Conservation (phyloP, 1,140 invertebrate genomes). For the Sycophila sp. region DNA sequence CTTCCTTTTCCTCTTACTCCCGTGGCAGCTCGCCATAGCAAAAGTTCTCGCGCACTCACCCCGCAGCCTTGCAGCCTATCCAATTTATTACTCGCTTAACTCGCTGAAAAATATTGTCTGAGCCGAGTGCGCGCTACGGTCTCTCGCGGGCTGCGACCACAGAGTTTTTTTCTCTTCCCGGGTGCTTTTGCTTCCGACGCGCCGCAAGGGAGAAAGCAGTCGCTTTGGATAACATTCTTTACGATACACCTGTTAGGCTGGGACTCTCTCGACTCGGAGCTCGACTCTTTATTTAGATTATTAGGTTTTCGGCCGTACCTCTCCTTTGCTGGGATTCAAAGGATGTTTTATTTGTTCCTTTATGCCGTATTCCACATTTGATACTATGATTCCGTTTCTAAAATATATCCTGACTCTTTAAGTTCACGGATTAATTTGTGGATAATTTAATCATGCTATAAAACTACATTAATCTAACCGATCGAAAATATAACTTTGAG, state of each 20-base stretch:
- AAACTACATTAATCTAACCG: too few relatives aligned
- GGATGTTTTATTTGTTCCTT: too few relatives aligned
- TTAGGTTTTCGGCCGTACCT: background rate
- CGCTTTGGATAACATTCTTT: conserved; percentile 15
- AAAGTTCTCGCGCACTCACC: background rate
- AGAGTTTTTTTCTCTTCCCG: conserved; percentile 32
- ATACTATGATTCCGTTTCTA: too few relatives aligned
- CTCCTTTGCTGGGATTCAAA: background rate
- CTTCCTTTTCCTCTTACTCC: background rate
- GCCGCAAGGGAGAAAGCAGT: background rate
- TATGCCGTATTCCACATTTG: too few relatives aligned
- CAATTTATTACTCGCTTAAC: conserved; percentile 38
- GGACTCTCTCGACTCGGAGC: conserved; percentile 18
- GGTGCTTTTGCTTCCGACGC: background rate
- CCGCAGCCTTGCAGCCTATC: conserved; percentile 7
- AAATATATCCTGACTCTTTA: too few relatives aligned
- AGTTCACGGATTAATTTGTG: too few relatives aligned
- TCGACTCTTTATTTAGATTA: conserved; percentile 20
- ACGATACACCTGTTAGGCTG: conserved; percentile 40
- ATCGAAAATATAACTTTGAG: too few relatives aligned
- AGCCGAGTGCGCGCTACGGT: conserved; percentile 34
- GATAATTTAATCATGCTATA: too few relatives aligned
- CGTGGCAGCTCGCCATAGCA: too few relatives aligned
- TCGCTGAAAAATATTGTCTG: conserved; percentile 36
- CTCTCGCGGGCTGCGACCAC: conserved; percentile 31